These are phyloP conservation scores for Mus caroli DNA, from an alignment of 2,797 vertebrate genomes.

Conservation along the genomic window DNA sequence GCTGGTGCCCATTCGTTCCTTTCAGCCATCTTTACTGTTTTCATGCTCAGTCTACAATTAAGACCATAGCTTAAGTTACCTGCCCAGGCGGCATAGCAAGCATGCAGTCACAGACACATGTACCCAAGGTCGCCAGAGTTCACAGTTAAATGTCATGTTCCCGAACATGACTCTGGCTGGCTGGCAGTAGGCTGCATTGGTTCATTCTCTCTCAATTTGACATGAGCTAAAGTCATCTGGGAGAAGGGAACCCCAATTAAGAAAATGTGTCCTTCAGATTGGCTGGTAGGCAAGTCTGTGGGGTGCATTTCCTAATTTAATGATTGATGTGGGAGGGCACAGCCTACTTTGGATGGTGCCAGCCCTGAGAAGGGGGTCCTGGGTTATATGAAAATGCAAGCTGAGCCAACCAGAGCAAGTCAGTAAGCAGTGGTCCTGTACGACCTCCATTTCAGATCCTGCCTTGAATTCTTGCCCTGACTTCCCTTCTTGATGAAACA, in stretches of 20 bases:
- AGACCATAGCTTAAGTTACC: constrained; percentile 27
- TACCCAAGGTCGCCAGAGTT: background rate
- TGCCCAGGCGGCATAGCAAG: background rate
- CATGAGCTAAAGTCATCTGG: background rate
- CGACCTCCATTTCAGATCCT: background rate
- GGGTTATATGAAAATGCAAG: background rate
- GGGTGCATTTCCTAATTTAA: background rate
- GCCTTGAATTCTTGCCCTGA: background rate
- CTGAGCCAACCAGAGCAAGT: background rate
- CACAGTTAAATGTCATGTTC: background rate
- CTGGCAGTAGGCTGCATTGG: background rate
- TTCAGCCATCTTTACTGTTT: background rate
- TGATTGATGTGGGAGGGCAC: background rate
- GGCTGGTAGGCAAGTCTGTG: background rate
- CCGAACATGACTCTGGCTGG: background rate
- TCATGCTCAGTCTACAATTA: background rate
- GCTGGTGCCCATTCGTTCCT: background rate
- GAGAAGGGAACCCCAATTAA: background rate
- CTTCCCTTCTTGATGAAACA: background rate
- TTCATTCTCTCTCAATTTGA: background rate
- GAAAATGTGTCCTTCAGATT: background rate
- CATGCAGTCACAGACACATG: background rate
- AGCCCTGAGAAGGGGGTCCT: background rate
- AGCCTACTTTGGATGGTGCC: too few species aligned
- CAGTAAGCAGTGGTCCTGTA: background rate